Evolutionary conservation across 2,888 invertebrate genomes (phyloP), one percentile per base, ranked within the genome.

Genomic region (Euspilapteryx auroguttella): DNA sequence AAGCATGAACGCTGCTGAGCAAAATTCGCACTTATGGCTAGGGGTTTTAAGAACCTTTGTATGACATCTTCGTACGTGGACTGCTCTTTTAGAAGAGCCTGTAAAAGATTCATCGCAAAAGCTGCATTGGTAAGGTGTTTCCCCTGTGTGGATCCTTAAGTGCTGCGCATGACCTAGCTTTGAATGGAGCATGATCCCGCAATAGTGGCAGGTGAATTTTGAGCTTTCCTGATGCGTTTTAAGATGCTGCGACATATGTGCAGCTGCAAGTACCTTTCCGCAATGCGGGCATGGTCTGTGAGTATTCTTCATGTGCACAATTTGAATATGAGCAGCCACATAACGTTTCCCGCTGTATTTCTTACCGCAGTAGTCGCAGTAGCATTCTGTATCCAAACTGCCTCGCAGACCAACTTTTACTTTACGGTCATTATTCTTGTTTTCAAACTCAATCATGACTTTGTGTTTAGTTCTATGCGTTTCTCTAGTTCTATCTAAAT

Each of bases 331-430:
- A 1, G 71, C 61, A 0, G 49, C 42, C 0, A 73, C 47, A 28
- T 57, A 64, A 17, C 56, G 66, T 35, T 65, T 71, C 0, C 55
- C 59, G 0, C 58, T 49, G 31, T 64, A 69, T 7, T 40, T 61
- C 31, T 71, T 73, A 0, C 55, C 50, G 21, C 73, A 73, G 28
- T 68, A 58, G 32, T 71, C 64, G 12, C 73, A 73, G 6, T 59
- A 47, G 28, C 66, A 66, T 39, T 57, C 53, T 0, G 42, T 49
- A 4, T 52, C 38, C 0, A 50, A 41, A 6, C 65, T 58, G 0
- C 69, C 69, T 12, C 62, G 42, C 22, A 57, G 32, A 0, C 69
- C 66, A 1, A 63, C 63, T 40, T 48, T 55, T 1, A 61, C 37
- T 12, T 36, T 47, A 12, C 40, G 49, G n/a, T 58, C 47, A 3